A percentile compares a stretch with the other conserved stretches of the same genome.
Evolutionary conservation across 2,888 invertebrate genomes (phyloP).

Genomic region (Liopterus haemorrhoidalis): DNA sequence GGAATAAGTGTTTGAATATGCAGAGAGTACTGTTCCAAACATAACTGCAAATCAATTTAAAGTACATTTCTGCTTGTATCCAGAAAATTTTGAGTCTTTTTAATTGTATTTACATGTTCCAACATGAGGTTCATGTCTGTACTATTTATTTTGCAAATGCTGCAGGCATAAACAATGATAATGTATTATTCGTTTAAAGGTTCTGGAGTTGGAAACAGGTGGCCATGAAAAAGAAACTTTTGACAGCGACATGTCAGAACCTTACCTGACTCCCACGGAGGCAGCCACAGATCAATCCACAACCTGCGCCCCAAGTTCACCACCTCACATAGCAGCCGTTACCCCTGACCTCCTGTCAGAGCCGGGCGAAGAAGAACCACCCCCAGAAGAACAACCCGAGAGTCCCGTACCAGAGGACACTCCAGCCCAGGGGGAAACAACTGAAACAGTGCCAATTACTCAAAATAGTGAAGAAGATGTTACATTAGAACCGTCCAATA

Average conservation of each 20-base stretch:
- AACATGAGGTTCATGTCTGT: too few species aligned
- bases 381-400: slow-evolving; percentile 12
- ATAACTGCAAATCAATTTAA: too few species aligned
- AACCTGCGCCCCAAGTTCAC: background rate
- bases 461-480: slow-evolving; percentile 47
- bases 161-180: too few species aligned
- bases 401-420: slow-evolving; percentile 17
- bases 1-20: too few species aligned
- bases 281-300: slow-evolving; percentile 42
- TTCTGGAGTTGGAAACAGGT: slow-evolving; percentile 45
- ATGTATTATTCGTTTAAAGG: too few species aligned
- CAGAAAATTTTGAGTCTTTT: too few species aligned
- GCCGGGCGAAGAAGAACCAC: slow-evolving; percentile 16
- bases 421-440: slow-evolving; percentile 9
- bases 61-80: too few species aligned
- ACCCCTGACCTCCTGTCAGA: too few species aligned
- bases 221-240: slow-evolving; percentile 55
- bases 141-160: too few species aligned
- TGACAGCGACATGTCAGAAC: slow-evolving; percentile 63
- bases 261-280: slow-evolving; percentile 64
- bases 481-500: slow-evolving; percentile 49
- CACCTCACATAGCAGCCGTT: too few species aligned
- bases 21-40: too few species aligned
- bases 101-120: too few species aligned
- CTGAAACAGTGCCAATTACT: slow-evolving; percentile 41